These are phyloP conservation scores for Oreochromis aureus DNA, from an alignment of 2,113 vertebrate species.

Conservation along the genomic window DNA sequence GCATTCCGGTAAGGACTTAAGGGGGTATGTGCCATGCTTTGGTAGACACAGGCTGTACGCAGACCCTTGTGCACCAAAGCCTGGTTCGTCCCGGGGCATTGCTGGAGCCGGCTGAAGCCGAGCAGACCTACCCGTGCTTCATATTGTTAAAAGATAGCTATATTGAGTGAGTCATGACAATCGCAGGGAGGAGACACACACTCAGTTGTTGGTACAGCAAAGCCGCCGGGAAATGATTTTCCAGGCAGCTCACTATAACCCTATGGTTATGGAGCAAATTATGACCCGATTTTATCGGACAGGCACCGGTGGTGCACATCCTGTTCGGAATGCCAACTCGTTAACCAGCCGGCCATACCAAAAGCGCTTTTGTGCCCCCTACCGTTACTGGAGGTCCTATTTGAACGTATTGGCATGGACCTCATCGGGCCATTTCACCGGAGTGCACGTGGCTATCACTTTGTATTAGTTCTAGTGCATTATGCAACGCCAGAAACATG, in stretches of 20 bases:
- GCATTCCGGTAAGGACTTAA: no score
- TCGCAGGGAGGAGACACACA: neutral
- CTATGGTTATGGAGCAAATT: neutral
- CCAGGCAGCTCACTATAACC: neutral
- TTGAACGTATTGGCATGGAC: neutral
- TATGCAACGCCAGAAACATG: neutral
- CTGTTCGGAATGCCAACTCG: neutral
- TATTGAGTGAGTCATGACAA: neutral
- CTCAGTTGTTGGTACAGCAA: neutral
- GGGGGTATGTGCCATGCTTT: no score
- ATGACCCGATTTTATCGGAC: neutral
- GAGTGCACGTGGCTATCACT: neutral
- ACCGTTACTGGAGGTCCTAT: neutral
- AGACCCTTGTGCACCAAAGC: no score
- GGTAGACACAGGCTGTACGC: no score
- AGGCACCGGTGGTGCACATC: neutral
- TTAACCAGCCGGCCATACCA: neutral
- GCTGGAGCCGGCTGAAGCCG: no score
- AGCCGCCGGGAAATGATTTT: neutral
- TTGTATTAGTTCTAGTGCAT: neutral
- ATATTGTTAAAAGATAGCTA: neutral
- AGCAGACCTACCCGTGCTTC: no score
- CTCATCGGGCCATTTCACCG: neutral
- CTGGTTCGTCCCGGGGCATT: no score
- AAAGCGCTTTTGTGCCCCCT: neutral